phyloP scores from a whole-genome alignment of 2,888 invertebrate genomes.

The Sclerodermus sp. region DNA sequence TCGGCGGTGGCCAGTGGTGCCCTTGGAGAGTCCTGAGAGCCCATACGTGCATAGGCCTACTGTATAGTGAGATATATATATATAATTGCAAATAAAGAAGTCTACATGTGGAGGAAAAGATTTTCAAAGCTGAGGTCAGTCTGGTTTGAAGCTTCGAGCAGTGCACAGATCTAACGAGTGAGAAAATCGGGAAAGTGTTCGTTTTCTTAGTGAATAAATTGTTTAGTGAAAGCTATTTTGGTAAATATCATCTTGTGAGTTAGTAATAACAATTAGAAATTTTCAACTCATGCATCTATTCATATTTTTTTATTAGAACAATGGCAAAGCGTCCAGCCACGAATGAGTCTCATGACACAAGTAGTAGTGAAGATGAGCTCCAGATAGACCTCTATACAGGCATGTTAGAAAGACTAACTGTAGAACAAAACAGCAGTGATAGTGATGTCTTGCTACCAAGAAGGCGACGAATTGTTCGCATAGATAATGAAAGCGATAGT shows the following conservation, averaged over 20 bases:
- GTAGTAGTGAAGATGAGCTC: conserved; percentile 7
- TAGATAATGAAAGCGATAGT: conserved; percentile 8
- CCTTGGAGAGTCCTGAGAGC: no score
- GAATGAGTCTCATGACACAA: conserved; percentile 2
- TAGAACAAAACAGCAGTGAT: conserved; percentile 4
- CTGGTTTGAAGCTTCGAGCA: no score
- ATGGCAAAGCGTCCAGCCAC: conserved; percentile 4
- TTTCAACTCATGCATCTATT: neutral
- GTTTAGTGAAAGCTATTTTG: neutral
- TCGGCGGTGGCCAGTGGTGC: no score
- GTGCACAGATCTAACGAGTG: no score
- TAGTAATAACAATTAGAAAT: neutral
- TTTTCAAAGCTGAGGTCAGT: no score
- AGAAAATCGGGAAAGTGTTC: neutral
- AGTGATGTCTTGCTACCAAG: conserved; percentile 7
- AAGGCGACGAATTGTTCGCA: conserved; percentile 2
- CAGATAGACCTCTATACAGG: conserved; percentile 3
- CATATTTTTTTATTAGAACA: conserved; percentile 6
- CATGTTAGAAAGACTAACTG: conserved; percentile 1
- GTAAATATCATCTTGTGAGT: neutral
- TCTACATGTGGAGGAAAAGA: no score
- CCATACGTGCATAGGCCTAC: no score
- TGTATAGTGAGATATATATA: no score
- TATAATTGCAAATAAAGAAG: no score
- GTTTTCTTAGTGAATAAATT: neutral